Base-by-base conservation (phyloP, 2,888 invertebrate genomes). In the Calameuta filiformis region DNA sequence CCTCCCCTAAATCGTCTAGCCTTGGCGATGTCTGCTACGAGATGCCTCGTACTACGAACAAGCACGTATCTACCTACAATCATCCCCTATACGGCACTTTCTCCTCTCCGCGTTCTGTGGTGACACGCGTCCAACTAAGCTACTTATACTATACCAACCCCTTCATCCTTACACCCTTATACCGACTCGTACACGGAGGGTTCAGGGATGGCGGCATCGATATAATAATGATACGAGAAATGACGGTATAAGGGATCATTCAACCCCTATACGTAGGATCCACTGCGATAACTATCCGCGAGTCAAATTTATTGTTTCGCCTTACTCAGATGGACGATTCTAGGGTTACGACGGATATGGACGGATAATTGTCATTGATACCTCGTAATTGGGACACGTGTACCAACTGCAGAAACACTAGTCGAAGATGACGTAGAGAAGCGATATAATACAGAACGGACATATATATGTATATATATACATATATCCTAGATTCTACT, bases 71-170 rank as follows among this genome's bases (percentile, higher is more conserved):
- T 56, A 56, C 40, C 15, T 23, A 56, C 15, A 56, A 56, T 56
- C 40, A 56, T 56, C 40, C 15, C 23, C 81, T 68, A 73, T 74
- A 73, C 69, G 73, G 40, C 75, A 73, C 73, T 77, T 76, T 75
- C 33, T 56, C 56, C 35, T 71, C 12, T 73, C 35, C 75, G 12
- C 80, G 77, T 77, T 83, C 82, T 82, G 85, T 81, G 83, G 83
- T 81, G 83, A 84, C 84, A 84, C 84, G 84, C 85, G 85, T 85
- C 83, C 83, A 84, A 84, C 87, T 88, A 86, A 88, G 87, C 87
- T 88, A 88, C 88, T 89, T 87, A 87, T 87, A 31, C 31, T 31
- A 84, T 82, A 77, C 77, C 40, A 23, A 56, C 40, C 40, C 23
- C 23, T 56, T 6, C 23, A 23, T 23, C 40, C 40, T 23, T 56